phyloP scores from a whole-genome alignment of 1,140 invertebrate genomes.

The Galleria mellonella region DNA sequence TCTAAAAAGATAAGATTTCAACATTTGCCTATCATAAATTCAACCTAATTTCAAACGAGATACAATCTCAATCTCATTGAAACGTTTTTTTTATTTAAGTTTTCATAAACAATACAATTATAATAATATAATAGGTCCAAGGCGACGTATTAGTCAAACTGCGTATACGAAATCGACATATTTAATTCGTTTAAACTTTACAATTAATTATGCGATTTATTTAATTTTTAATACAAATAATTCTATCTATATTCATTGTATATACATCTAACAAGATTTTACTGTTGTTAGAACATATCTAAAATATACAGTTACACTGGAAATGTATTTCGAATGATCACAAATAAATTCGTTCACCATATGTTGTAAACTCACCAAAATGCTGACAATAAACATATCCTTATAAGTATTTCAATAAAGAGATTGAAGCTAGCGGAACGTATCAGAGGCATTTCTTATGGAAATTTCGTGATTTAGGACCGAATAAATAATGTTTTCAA shows the following conservation, averaged over 20 bases:
- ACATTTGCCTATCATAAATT: too few species aligned
- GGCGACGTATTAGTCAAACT: background rate
- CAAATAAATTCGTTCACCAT: conserved; percentile 4
- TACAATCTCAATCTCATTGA: too few species aligned
- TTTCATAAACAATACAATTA: too few species aligned
- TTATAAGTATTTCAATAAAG: conserved; percentile 54
- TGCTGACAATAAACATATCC: conserved; percentile 42
- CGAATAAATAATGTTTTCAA: too few species aligned
- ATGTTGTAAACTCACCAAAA: conserved; percentile 48
- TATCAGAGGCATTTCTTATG: conserved; percentile 53
- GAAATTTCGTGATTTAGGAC: too few species aligned
- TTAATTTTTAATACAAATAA: background rate
- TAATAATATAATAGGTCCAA: too few species aligned
- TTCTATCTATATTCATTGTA: background rate
- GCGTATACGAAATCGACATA: background rate
- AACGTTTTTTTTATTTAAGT: too few species aligned
- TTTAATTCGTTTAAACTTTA: conserved; percentile 1
- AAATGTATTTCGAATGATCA: background rate
- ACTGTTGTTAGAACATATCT: background rate
- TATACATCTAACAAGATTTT: background rate
- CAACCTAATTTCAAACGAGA: too few species aligned
- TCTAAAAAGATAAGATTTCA: too few species aligned
- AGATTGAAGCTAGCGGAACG: conserved; percentile 56
- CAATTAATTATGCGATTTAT: background rate
- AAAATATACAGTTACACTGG: background rate